Percentiles rank a stretch among this genome's conserved stretches.
Evolutionary conservation across 53 echinoderm and acorn worm genomes (phyloP).

Genomic region (Antedon mediterranea): DNA sequence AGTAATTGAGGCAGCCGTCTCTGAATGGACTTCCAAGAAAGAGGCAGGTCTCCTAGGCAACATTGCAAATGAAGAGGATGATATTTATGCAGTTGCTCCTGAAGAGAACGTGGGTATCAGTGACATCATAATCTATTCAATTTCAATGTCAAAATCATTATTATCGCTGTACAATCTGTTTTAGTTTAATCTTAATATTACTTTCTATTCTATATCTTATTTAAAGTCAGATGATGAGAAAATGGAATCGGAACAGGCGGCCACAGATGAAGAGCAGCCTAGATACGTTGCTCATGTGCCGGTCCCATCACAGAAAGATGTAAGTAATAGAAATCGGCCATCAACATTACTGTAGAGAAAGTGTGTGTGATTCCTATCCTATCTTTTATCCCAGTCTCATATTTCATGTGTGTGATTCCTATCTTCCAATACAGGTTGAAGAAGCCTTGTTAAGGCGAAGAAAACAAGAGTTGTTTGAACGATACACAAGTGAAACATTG

Average conservation of each 20-base stretch:
- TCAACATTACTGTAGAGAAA: too few relatives aligned
- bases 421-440: slow-evolving; percentile 42
- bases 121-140: neutral
- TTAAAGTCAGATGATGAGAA: slow-evolving; percentile 11
- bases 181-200: slow-evolving; percentile 6
- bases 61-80: slow-evolving; percentile 50
- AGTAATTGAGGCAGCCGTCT: slow-evolving; percentile 80
- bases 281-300: slow-evolving; percentile 97
- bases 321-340: slow-evolving; percentile 12
- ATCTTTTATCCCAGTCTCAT: too few relatives aligned
- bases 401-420: too few relatives aligned
- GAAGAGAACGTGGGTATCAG: slow-evolving; percentile 65
- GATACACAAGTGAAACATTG: slow-evolving; percentile 82
- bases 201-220: too few relatives aligned
- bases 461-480: slow-evolving; percentile 82
- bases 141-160: neutral
- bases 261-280: slow-evolving; percentile 69
- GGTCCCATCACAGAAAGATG: slow-evolving; percentile 97
- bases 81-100: slow-evolving; percentile 70
- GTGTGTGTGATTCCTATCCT: too few relatives aligned
- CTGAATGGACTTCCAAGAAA: slow-evolving; percentile 77
- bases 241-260: slow-evolving; percentile 16
- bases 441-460: slow-evolving; percentile 75
- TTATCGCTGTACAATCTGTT: neutral
- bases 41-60: slow-evolving; percentile 68